These are phyloP conservation scores for Oikopleura albicans DNA, from an alignment of 23 tunicate species.

Conservation along the genomic window DNA sequence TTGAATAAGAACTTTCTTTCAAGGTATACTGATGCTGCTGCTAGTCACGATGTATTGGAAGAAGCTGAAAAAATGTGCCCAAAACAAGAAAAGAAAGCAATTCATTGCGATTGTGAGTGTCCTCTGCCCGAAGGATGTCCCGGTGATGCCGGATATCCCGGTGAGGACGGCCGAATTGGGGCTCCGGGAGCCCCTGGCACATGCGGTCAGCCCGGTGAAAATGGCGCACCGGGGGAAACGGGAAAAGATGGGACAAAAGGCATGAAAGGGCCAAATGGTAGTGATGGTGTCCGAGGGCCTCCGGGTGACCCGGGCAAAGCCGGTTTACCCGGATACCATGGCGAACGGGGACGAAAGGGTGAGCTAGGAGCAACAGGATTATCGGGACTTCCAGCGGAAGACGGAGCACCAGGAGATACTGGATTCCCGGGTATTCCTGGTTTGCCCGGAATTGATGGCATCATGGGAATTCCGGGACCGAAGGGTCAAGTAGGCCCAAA, in stretches of 20 bases:
- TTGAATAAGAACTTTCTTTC: not conserved
- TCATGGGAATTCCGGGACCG: not conserved
- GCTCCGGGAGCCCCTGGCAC: not conserved
- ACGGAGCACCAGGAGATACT: not conserved
- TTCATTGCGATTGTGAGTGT: slow-evolving; percentile 2
- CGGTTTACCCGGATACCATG: not conserved
- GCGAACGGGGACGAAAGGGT: not conserved
- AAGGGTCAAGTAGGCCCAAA: not conserved
- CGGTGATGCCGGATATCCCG: not conserved
- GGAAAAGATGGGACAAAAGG: not conserved
- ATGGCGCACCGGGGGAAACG: not conserved
- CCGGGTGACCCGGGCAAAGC: not conserved
- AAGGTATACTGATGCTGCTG: not conserved
- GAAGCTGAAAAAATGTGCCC: not conserved
- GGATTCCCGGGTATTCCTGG: not conserved
- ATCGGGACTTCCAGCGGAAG: not conserved
- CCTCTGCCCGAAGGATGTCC: not conserved
- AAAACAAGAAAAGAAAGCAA: not conserved
- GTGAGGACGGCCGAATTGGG: not conserved
- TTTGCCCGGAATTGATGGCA: not conserved
- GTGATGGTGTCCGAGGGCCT: not conserved
- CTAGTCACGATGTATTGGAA: not conserved
- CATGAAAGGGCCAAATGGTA: not conserved
- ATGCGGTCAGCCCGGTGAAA: not conserved
- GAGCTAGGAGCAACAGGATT: not conserved